Evolutionary conservation across 2,113 vertebrate genomes (phyloP).

Genomic region (Todiramphus saurophagus): DNA sequence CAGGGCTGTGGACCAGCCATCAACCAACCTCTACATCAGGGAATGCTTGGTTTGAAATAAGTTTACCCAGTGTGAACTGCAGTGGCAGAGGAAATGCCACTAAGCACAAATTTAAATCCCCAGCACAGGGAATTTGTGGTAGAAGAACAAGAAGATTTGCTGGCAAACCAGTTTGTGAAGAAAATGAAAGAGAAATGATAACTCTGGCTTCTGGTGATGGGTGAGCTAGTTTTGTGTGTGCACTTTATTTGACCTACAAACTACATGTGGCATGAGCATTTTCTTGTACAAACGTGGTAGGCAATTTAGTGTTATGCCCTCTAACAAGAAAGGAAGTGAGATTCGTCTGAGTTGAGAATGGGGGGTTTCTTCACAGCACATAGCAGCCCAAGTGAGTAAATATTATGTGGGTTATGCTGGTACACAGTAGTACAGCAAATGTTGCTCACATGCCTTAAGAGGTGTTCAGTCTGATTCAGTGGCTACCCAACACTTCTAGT

Average conservation of each 20-base stretch:
- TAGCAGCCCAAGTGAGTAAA: neutral
- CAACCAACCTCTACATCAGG: neutral
- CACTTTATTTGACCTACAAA: neutral
- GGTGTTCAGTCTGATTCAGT: neutral
- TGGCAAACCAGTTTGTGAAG: neutral
- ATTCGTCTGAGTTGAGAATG: neutral
- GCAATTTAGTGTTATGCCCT: neutral
- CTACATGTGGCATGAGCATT: neutral
- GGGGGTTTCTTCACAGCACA: neutral
- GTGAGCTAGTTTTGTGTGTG: neutral
- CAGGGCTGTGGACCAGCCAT: neutral
- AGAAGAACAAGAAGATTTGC: neutral
- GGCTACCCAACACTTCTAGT: neutral
- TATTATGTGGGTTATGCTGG: constrained; percentile 12
- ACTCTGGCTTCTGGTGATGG: neutral
- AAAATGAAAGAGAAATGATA: neutral
- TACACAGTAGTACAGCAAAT: constrained; percentile 26
- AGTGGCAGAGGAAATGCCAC: neutral
- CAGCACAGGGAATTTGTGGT: neutral
- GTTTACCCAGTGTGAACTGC: neutral
- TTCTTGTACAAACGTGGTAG: neutral
- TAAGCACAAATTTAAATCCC: neutral
- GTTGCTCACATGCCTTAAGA: neutral
- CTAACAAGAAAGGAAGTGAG: neutral
- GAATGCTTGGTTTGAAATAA: neutral